A percentile compares a stretch with the other conserved stretches of the same genome.
These are phyloP conservation scores for Indicator maculatus DNA, from an alignment of 2,113 vertebrate genomes.

Conservation along the genomic window DNA sequence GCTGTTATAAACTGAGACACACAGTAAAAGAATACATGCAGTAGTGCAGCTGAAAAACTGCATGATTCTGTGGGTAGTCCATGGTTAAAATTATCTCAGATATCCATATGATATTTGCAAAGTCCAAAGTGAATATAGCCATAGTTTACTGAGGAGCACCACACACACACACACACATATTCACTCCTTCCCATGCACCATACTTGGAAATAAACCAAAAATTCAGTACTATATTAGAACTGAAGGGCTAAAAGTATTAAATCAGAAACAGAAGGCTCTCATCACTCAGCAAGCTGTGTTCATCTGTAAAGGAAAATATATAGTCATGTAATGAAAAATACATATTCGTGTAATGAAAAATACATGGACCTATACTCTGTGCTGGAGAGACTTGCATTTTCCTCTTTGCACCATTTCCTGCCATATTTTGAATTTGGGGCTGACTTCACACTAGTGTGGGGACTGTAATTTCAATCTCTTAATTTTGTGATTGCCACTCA, in stretches of 20 bases:
- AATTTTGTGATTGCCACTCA: background rate
- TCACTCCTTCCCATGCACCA: background rate
- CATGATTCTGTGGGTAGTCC: background rate
- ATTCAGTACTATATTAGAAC: background rate
- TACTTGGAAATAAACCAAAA: background rate
- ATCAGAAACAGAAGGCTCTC: background rate
- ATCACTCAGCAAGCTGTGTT: background rate
- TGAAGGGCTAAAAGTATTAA: background rate
- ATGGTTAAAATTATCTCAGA: background rate
- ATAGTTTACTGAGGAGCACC: background rate
- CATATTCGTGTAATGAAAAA: background rate
- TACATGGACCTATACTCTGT: background rate
- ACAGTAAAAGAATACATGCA: background rate
- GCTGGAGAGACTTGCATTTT: background rate
- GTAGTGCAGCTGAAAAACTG: background rate
- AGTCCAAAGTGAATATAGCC: background rate
- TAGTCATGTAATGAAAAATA: background rate
- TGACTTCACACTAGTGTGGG: background rate
- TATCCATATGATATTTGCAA: background rate
- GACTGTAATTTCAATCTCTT: background rate
- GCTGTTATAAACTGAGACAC: background rate
- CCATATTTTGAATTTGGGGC: background rate
- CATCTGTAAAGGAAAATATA: background rate
- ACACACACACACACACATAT: background rate
- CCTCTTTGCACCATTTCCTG: background rate